Conservation (phyloP, 2,888 invertebrate species). For the Hydraecia micacea region DNA sequence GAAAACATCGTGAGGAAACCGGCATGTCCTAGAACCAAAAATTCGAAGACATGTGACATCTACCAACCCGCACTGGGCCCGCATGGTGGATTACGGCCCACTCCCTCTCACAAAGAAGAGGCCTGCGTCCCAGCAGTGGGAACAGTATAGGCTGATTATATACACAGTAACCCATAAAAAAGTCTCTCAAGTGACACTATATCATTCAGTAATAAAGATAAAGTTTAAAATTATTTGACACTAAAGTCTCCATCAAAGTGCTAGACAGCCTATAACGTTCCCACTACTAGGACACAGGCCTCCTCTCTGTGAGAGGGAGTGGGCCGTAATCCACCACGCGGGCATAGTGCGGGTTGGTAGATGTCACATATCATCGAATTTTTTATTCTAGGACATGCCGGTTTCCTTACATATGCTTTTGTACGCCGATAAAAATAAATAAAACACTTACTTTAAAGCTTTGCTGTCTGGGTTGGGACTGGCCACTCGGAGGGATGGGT, state of each 20-base stretch:
- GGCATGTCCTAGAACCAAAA: too few relatives aligned
- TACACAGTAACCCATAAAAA: too few relatives aligned
- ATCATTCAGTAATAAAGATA: background rate
- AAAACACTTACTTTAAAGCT: slow-evolving; percentile 78
- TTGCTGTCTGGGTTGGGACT: slow-evolving; percentile 93
- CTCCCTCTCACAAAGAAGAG: too few relatives aligned
- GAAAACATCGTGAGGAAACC: too few relatives aligned
- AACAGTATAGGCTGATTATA: too few relatives aligned
- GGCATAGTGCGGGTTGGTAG: too few relatives aligned
- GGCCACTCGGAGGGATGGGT: slow-evolving; percentile 90
- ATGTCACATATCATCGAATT: background rate
- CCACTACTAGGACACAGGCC: too few relatives aligned
- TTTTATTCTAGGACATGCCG: background rate
- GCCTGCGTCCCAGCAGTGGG: too few relatives aligned
- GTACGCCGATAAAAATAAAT: background rate
- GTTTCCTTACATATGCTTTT: background rate
- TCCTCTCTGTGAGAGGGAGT: background rate
- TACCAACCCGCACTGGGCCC: too few relatives aligned
- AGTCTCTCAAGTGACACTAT: background rate
- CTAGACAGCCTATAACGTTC: too few relatives aligned
- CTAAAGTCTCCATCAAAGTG: background rate
- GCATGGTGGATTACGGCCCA: too few relatives aligned
- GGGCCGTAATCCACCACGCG: background rate
- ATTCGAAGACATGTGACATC: too few relatives aligned
- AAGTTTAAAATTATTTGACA: background rate